Evolutionary conservation across 2,113 vertebrate species (phyloP), one percentile per base, ranked within the genome.

Genomic region (Hirundichthys speculiger): DNA sequence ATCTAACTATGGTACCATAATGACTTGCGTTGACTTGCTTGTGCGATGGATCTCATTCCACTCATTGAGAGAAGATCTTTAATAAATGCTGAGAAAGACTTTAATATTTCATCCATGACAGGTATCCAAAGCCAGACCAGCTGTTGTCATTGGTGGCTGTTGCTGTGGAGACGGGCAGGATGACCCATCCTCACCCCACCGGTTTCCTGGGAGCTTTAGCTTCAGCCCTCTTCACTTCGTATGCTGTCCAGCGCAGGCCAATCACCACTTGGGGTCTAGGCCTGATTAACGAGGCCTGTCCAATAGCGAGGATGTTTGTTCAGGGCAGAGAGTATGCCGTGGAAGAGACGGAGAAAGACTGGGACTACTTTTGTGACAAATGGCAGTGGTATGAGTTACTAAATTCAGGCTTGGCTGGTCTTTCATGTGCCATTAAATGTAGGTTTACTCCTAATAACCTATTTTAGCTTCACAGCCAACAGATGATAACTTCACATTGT

Each of bases 121-220:
- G 94, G 74, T 95, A 92, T 72, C 93, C 92, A 0, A 90, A 52
- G 8, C 85, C 92, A 1, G 82, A 86, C 21, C 92, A 95, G 82
- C 83, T 95, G 51, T 63, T 89, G 2, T 88, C 89, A 0, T 62
- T 95, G 74, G 91, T 95, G 64, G 81, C 69, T 0, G 91, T 94
- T 74, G 93, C 94, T 13, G 79, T 94, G 30, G 94, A 95, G 80
- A 94, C 92, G 0, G 94, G 92, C 47, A 90, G 93, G 69, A 94
- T 94, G 94, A 94, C 94, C 24, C 94, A 95, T 30, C 92, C 94
- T 71, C 94, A 95, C 80, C 94, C 94, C 25, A 95, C 93, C 0
- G 94, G 94, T 55, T 93, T 93, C 63, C 89, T 94, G 2, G 94
- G 94, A 1, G 90, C 90, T 0, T 84, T 95, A 3, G 92, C 93